A percentile compares a stretch with the other conserved stretches of the same genome.
Conservation (phyloP, 2,888 invertebrate genomes). For the Rhodophaea formosa region DNA sequence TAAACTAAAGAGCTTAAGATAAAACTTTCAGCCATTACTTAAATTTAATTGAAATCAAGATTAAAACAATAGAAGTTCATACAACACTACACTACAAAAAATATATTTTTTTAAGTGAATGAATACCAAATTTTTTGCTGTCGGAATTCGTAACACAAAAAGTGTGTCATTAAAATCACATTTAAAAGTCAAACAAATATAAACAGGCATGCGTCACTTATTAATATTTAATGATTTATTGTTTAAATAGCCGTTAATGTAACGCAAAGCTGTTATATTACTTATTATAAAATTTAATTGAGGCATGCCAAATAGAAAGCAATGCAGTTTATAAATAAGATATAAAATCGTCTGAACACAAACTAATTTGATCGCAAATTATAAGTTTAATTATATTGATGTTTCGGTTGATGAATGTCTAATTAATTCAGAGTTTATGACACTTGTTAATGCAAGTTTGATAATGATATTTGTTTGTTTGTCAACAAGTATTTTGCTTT, state of each 20-base stretch:
- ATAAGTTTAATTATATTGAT: not conserved
- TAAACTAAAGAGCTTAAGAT: too few species aligned
- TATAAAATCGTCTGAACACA: not conserved
- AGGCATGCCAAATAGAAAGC: not conserved
- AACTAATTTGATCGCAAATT: not conserved
- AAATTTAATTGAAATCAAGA: too few species aligned
- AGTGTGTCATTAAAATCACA: not conserved
- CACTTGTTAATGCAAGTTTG: not conserved
- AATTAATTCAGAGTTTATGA: not conserved
- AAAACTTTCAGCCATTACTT: too few species aligned
- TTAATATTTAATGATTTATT: not conserved
- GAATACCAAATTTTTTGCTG: too few species aligned
- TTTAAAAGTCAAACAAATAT: not conserved
- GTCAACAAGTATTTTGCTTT: not conserved
- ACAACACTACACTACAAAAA: too few species aligned
- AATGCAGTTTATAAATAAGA: not conserved
- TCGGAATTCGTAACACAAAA: too few species aligned
- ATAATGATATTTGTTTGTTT: not conserved
- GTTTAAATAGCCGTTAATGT: not conserved
- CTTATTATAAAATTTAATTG: not conserved
- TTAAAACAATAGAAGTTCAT: too few species aligned
- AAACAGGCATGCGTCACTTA: not conserved
- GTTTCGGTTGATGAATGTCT: not conserved
- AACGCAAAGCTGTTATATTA: not conserved
- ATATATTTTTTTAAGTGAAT: too few species aligned